Evolutionary conservation across 2,113 vertebrate species (phyloP).

Genomic region (Serinus canaria): DNA sequence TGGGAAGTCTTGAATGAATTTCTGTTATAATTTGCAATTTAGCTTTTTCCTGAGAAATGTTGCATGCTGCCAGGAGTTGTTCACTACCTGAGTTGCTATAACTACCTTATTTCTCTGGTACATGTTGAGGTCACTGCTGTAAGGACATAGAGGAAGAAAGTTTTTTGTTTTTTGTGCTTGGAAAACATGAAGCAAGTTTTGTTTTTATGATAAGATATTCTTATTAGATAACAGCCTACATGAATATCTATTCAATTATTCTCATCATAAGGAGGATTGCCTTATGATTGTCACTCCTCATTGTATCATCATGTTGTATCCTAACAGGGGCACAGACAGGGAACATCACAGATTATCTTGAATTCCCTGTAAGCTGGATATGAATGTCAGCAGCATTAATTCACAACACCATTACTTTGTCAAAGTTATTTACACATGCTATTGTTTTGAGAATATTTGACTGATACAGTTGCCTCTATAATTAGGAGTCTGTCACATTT

Average conservation of each 20-base stretch:
- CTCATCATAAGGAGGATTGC: background rate
- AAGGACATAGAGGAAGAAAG: background rate
- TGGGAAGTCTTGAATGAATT: background rate
- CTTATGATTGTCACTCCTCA: background rate
- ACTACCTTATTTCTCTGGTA: background rate
- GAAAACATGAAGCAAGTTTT: background rate
- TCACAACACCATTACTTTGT: background rate
- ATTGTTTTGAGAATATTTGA: conserved; percentile 33
- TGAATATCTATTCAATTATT: background rate
- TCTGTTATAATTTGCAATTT: background rate
- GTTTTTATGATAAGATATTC: background rate
- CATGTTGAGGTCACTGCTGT: background rate
- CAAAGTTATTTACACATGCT: background rate
- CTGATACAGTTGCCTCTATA: background rate
- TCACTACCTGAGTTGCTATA: background rate
- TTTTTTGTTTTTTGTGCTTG: background rate
- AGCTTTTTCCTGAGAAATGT: background rate
- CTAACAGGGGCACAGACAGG: background rate
- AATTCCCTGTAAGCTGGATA: background rate
- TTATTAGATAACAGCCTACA: background rate
- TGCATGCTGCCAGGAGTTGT: background rate
- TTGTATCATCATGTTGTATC: background rate
- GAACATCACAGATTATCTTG: background rate
- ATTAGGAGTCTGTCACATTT: conserved; percentile 30
- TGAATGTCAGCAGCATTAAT: conserved; percentile 8